Conservation (phyloP, 2,888 invertebrate genomes). For the Drosophila anomelani region DNA sequence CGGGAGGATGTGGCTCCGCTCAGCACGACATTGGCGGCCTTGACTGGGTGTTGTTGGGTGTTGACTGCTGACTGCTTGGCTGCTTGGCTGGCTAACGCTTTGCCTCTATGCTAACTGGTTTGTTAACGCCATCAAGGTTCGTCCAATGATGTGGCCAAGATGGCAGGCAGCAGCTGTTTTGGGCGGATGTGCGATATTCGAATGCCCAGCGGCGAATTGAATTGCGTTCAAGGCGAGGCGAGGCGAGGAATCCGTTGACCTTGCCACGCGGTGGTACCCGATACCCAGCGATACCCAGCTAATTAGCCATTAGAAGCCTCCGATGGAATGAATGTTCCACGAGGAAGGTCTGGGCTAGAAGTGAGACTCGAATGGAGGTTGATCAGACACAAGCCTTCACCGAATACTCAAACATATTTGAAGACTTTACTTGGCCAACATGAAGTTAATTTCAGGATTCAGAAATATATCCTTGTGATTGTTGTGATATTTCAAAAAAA, state of each 20-base stretch:
- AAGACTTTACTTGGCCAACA: neutral
- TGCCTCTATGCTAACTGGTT: constrained; percentile 9
- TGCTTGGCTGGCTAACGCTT: constrained; percentile 39
- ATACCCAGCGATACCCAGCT: constrained; percentile 10
- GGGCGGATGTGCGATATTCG: constrained; percentile 34
- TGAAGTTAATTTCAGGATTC: neutral
- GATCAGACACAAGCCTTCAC: constrained; percentile 6
- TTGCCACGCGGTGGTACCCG: constrained; percentile 18
- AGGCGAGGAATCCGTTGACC: constrained; percentile 25
- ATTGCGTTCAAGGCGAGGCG: constrained; percentile 46
- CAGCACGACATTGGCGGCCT: constrained; percentile 43
- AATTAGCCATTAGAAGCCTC: constrained; percentile 36
- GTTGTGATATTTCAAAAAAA: neutral
- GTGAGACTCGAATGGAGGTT: constrained; percentile 24
- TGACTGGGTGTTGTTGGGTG: constrained; percentile 40
- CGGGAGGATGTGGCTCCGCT: constrained; percentile 55
- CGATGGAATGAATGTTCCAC: constrained; percentile 11
- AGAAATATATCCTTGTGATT: neutral
- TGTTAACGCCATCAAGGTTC: constrained; percentile 13
- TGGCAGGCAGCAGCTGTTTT: constrained; percentile 22
- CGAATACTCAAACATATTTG: constrained; percentile 3
- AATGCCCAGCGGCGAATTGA: constrained; percentile 21
- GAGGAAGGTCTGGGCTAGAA: constrained; percentile 34
- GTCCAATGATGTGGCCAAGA: constrained; percentile 22
- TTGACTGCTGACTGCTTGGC: constrained; percentile 29